Percentiles rank a stretch among this genome's conserved stretches.
Conservation (phyloP, 2,113 vertebrate genomes). For the Calypte anna region DNA sequence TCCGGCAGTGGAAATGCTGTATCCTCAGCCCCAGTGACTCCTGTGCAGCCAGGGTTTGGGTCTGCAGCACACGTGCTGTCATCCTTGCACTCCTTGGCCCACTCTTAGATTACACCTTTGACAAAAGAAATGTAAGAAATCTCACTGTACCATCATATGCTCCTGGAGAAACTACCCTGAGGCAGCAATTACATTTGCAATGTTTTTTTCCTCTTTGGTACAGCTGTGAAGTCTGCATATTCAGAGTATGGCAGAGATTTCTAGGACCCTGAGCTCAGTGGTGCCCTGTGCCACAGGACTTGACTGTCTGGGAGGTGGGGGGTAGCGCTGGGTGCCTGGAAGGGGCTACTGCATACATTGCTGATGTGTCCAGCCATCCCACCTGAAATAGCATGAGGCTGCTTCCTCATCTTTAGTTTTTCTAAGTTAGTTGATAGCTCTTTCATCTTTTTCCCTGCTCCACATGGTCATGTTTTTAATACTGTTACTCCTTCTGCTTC, state of each 20-base stretch:
- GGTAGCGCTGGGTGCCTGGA: neutral
- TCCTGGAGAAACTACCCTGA: neutral
- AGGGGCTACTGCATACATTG: neutral
- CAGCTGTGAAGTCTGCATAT: neutral
- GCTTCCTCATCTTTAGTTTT: neutral
- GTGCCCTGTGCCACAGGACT: neutral
- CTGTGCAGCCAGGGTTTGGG: neutral
- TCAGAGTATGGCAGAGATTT: neutral
- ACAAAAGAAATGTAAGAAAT: neutral
- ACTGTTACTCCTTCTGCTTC: conserved; percentile 55
- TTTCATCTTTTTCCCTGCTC: conserved; percentile 20
- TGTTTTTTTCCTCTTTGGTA: neutral
- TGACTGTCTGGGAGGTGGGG: neutral
- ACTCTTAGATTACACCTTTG: neutral
- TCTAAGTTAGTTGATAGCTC: neutral
- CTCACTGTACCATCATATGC: neutral
- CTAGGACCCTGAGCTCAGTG: neutral
- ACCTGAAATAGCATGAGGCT: neutral
- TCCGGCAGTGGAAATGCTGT: accelerated
- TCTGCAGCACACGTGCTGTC: neutral
- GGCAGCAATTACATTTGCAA: neutral
- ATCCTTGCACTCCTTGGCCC: neutral
- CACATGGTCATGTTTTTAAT: conserved; percentile 42
- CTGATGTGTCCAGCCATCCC: neutral
- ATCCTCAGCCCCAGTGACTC: neutral